These are phyloP conservation scores for Linhomoeus sp. DNA, from an alignment of 2,888 invertebrate species.

Conservation along the genomic window DNA sequence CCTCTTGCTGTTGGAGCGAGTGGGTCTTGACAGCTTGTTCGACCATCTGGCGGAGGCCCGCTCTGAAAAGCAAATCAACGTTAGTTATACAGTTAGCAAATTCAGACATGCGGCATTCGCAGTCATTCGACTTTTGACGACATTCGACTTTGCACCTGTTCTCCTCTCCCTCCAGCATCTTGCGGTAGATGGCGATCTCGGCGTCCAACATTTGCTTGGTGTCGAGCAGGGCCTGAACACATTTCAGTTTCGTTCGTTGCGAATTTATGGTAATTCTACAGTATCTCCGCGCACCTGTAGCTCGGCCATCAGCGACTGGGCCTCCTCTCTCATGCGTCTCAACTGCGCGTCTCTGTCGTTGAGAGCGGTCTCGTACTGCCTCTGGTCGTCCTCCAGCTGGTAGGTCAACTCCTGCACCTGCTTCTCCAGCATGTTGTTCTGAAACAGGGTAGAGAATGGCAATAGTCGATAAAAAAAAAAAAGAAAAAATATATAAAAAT, in stretches of 20 bases:
- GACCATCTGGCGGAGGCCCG: conserved; percentile 17
- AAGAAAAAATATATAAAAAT: no score
- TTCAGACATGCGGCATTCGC: no score
- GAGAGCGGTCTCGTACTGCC: conserved; percentile 30
- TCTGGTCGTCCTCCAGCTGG: conserved; percentile 29
- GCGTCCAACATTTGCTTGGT: conserved; percentile 35
- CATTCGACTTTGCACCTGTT: conserved; percentile 10
- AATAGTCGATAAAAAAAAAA: no score
- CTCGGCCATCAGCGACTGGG: conserved; percentile 18
- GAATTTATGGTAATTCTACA: no score
- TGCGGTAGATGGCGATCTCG: conserved; percentile 36
- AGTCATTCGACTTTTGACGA: no score
- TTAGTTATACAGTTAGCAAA: no score
- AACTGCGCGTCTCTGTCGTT: conserved; percentile 24
- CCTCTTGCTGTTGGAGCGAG: conserved; percentile 26
- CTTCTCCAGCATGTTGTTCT: conserved; percentile 32
- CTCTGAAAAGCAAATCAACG: no score
- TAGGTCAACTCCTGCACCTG: conserved; percentile 7
- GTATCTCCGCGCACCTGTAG: no score
- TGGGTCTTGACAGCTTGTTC: conserved; percentile 28
- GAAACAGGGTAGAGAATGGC: no score
- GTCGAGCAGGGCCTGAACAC: conserved; percentile 30
- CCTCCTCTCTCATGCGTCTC: conserved; percentile 17
- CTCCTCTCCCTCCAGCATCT: conserved; percentile 35
- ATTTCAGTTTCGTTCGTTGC: no score